Evolutionary conservation across 2,797 vertebrate genomes (phyloP), one percentile per base, ranked within the genome.

Genomic region (Cacajao melanocephalus): DNA sequence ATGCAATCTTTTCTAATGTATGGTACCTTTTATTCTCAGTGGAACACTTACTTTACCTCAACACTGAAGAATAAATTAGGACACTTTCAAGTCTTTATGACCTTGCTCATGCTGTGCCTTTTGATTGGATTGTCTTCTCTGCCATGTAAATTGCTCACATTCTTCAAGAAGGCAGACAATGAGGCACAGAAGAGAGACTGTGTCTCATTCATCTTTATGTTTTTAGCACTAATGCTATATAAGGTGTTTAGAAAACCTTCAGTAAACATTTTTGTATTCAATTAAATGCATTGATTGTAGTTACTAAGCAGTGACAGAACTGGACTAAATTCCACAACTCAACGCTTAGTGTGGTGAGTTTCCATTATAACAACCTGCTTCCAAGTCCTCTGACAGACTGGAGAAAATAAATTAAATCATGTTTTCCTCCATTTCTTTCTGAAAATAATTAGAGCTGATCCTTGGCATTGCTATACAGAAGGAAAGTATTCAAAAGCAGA

Each of bases 401-500:
- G 20, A 58, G 14, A 76, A 85, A 88, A 75, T 76, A 55, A 85
- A 44, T 44, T 57, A 70, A 50, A 26, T 39, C 26, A 20, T 58
- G 80, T 44, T 11, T 73, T 50, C 28, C 61, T 84, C 48, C 7
- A 64, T 90, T 88, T 96, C 73, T 88, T 93, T 72, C 7, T 70
- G 19, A 93, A 93, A 86, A 67, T n/a, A n/a, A 90, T 46, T 61
- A 46, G 67, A 96, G 39, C 17, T 90, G 26, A 86, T 82, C 46
- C 72, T 24, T 90, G 22, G 24, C 90, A 76, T 70, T 50, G 5
- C 19, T 80, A 13, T 72, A 22, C n/a, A 3, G 8, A 73, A 92
- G 33, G 86, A 93, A 86, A 87, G 26, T 14, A 50, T 96, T 93
- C 41, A 57, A 79, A n/a, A 57, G 19, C 12, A 95, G 78, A 93